Evolutionary conservation across 2,113 vertebrate species (phyloP).

Genomic region (Montifringilla adamsi): DNA sequence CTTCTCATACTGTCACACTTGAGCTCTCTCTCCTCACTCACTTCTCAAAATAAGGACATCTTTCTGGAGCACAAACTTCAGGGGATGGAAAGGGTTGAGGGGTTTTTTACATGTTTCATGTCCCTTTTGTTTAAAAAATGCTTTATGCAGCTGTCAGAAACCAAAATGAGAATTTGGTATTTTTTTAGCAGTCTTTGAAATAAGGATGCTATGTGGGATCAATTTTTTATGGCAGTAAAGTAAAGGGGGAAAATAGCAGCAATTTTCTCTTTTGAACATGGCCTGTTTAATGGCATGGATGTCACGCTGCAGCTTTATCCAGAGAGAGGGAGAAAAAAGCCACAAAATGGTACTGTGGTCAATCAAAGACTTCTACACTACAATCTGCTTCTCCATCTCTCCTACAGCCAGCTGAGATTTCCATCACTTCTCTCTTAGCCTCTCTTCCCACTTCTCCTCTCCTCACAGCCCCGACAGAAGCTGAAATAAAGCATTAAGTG

Average conservation of each 20-base stretch:
- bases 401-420: constrained; percentile 40
- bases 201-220: constrained; percentile 79
- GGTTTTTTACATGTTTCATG: constrained; percentile 19
- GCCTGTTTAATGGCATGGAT: constrained; percentile 79
- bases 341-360: constrained; percentile 71
- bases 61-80: constrained; percentile 25
- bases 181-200: constrained; percentile 74
- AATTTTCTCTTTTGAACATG: constrained; percentile 82
- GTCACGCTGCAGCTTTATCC: constrained; percentile 73
- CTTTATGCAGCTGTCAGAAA: constrained; percentile 70
- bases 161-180: constrained; percentile 62
- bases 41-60: neutral
- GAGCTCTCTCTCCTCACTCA: neutral
- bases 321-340: constrained; percentile 63
- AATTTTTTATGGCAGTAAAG: constrained; percentile 83
- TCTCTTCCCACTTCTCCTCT: neutral
- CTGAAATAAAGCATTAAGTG: neutral
- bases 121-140: constrained; percentile 43
- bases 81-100: neutral
- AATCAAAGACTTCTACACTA: constrained; percentile 66
- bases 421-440: constrained; percentile 21
- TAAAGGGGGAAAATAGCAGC: constrained; percentile 81
- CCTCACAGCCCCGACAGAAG: neutral
- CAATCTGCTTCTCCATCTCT: constrained; percentile 30
- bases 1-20: neutral